Evolutionary conservation across 2,888 invertebrate species (phyloP).

Genomic region (Chrysodeixis includens): DNA sequence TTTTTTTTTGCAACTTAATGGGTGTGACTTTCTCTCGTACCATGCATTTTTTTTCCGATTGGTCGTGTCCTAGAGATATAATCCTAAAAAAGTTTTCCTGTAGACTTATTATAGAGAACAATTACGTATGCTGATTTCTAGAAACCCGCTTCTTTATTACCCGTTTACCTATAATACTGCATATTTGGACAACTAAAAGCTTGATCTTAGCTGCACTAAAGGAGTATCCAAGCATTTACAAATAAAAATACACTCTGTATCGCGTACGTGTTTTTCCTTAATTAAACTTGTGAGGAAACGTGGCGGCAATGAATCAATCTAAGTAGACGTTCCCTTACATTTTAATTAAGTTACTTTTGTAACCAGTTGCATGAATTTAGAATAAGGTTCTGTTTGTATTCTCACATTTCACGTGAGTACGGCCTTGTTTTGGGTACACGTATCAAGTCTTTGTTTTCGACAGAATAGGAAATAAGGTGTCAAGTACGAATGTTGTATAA

Average conservation of each 20-base stretch:
- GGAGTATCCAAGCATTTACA: not conserved
- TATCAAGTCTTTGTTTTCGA: not conserved
- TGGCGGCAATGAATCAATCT: slow-evolving; percentile 32
- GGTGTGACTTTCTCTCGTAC: no score
- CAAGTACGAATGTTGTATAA: no score
- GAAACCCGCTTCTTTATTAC: no score
- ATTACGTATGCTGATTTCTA: no score
- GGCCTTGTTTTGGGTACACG: not conserved
- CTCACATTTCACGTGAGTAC: not conserved
- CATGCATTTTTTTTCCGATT: no score
- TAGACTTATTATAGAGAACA: no score
- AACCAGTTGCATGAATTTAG: slow-evolving; percentile 8
- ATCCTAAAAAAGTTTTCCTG: no score
- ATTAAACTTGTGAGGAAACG: slow-evolving; percentile 34
- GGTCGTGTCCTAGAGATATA: no score
- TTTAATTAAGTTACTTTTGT: slow-evolving; percentile 36
- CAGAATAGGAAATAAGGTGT: not conserved
- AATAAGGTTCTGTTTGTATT: not conserved
- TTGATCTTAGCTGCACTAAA: not conserved
- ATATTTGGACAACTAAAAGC: not conserved
- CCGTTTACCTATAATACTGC: no score
- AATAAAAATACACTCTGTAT: not conserved
- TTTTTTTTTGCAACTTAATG: no score
- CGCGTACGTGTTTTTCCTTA: slow-evolving; percentile 16
- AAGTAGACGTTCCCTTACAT: slow-evolving; percentile 12